Evolutionary conservation across 2,888 invertebrate genomes (phyloP), one percentile per base, ranked within the genome.

Genomic region (Agrilus biguttatus): DNA sequence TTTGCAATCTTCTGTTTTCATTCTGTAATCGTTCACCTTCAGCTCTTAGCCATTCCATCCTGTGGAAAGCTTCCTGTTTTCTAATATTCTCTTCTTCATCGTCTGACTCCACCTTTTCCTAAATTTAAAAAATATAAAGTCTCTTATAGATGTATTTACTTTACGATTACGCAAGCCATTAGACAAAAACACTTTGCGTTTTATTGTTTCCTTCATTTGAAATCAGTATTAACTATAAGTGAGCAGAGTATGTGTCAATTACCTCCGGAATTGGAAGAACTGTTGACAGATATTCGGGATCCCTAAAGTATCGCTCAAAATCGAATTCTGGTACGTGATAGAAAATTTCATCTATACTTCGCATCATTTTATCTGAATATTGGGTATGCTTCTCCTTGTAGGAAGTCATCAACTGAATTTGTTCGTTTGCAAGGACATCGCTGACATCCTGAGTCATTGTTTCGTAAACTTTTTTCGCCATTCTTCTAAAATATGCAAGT

Each of bases 401-500:
- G 39, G 48, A 56, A 45, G 59, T 55, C 4, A 53, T 51, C 12
- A 65, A 46, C 46, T 63, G 59, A 8, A 66, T 51, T 47, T 66
- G 65, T 47, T 66, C 63, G 47, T 65, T 66, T 5, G 60, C 60
- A 5, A 66, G 49, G 1, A 66, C 65, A 39, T 65, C 65, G 45
- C 62, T 63, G 10, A 63, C 59, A 45, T 67, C 65, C 51, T 63
- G 60, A 0, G 65, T 63, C 60, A 63, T 63, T 6, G 61, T 66
- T 34, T 66, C 64, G 49, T 65, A 66, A 8, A 66, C 57, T 51
- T 59, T 60, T 35, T 56, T 56, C 1, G 61, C 57, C 43, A 63
- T 50, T 42, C 48, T 59, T 35, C 61, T 54, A 51, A 66, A 67
- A 8, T 49, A 39, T 4, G 49, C 51, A 37, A 65, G 45, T 46